Conservation (phyloP, 2,797 vertebrate species). For the Poeciliopsis paucimaculata region DNA sequence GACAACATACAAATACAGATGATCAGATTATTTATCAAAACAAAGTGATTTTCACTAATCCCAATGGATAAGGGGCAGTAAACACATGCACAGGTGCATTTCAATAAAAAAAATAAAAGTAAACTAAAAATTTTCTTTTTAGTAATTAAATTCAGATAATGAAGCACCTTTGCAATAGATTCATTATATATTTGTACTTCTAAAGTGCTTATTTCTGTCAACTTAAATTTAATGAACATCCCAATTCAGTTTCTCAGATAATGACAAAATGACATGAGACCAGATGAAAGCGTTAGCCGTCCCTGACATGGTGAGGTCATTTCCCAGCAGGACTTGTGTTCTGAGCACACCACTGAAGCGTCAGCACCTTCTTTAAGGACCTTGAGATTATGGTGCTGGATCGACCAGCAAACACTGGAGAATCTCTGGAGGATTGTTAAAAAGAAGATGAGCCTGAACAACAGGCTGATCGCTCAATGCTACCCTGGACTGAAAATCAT, state of each 20-base stretch:
- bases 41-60: not conserved
- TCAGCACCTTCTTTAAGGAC: not conserved
- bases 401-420: not conserved
- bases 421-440: not conserved
- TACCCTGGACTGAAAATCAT: not conserved
- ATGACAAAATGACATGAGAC: not conserved
- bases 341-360: not conserved
- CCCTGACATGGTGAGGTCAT: not conserved
- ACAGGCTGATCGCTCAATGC: not conserved
- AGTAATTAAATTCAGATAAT: not conserved
- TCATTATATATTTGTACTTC: not conserved
- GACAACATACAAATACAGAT: not conserved
- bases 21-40: not conserved
- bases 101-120: not conserved
- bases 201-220: not conserved
- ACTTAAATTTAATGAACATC: not conserved
- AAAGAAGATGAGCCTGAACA: not conserved
- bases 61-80: not conserved
- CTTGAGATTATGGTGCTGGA: not conserved
- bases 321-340: not conserved
- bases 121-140: not conserved
- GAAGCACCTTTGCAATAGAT: not conserved
- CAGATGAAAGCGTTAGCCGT: not conserved
- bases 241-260: not conserved
- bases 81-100: not conserved